Evolutionary conservation across 2,888 invertebrate genomes (phyloP), one percentile per base, ranked within the genome.

Genomic region (Brachypalpus laphriformis): DNA sequence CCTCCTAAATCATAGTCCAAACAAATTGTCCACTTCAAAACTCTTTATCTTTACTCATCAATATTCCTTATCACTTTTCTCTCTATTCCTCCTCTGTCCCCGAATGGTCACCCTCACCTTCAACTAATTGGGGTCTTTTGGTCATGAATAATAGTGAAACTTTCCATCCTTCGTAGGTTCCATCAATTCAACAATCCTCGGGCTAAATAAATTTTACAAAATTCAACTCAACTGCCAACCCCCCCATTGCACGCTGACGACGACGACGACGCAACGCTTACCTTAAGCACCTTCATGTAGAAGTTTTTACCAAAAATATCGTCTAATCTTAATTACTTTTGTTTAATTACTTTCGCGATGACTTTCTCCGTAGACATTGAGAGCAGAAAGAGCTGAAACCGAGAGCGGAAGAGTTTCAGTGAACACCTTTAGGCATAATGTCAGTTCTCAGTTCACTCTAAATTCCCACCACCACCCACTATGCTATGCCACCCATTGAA

Each of bases 321-420:
- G 71, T 85, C 89, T 90, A 91, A 91, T 91, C 91, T 91, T 91
- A 91, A 91, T 91, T 91, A 90, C 90, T 91, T 91, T 91, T 91
- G 91, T 91, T 91, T 91, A 91, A 91, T 91, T 91, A 91, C 91
- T 91, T 91, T 90, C 89, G 89, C 89, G 90, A 88, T 88, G 81
- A 85, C 85, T 85, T 85, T 76, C 59, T 66, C 54, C 40, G 14
- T 37, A 71, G 54, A 85, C 25, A 66, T 18, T 14, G 28, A 22
- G 16, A 45, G 11, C 25, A 14, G 65, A 25, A 42, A n/a, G 31
- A 8, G 28, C 8, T n/a, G n/a, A n/a, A 0, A 11, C 7, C 11
- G 18, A 42, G 57, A 65, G 40, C 65, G 9, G 71, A 72, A 80
- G 72, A 72, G 80, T 71, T 82, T 70, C 42, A 40, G 28, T 28